A percentile compares a stretch with the other conserved stretches of the same genome.
Evolutionary conservation across 2,113 vertebrate genomes (phyloP).

Genomic region (Notechis scutatus): DNA sequence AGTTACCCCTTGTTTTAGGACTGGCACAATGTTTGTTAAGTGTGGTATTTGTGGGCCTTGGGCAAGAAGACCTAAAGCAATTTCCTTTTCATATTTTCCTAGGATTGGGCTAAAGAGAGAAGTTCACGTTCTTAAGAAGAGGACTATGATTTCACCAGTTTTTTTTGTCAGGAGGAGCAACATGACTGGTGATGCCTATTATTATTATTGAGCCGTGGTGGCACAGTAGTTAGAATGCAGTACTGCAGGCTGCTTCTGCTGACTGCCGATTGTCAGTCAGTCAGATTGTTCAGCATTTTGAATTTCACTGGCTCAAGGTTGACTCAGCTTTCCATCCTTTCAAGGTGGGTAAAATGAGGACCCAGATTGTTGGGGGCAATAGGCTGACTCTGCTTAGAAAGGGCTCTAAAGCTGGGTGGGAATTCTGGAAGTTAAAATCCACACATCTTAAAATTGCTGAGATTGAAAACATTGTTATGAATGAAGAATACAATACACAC

Average conservation of each 20-base stretch:
- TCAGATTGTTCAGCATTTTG: too few species aligned
- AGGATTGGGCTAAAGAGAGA: background rate
- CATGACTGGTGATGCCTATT: background rate
- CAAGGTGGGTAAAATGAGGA: too few species aligned
- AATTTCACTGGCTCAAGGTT: too few species aligned
- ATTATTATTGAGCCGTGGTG: background rate
- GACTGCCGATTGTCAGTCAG: too few species aligned
- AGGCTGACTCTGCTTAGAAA: too few species aligned
- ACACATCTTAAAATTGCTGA: background rate
- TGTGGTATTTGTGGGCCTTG: background rate
- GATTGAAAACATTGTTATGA: background rate
- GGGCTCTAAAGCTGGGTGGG: background rate
- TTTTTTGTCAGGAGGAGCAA: background rate
- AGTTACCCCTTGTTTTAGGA: background rate
- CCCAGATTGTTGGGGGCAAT: too few species aligned
- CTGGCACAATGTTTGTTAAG: background rate
- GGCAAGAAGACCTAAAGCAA: background rate
- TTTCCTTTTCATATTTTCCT: background rate
- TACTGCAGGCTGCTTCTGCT: too few species aligned
- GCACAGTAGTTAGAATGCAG: too few species aligned
- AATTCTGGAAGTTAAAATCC: background rate
- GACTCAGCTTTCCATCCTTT: too few species aligned
- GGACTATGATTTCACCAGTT: background rate
- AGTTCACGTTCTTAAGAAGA: background rate
- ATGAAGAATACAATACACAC: background rate